These are phyloP conservation scores for Ryuthela nishihirai DNA, from an alignment of 2,888 invertebrate genomes.

Conservation along the genomic window DNA sequence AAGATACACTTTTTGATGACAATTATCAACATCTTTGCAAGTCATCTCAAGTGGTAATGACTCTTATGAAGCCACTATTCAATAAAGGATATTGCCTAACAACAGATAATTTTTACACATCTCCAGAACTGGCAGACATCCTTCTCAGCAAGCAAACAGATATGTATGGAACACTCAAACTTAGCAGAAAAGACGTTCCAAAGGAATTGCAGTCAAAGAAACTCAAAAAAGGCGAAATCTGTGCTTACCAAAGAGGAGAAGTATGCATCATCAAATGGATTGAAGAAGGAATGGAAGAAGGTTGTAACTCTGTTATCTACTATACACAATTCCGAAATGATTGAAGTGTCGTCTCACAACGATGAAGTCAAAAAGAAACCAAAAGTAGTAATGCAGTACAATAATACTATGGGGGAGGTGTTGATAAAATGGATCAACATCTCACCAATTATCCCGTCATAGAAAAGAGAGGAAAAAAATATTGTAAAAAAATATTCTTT, in stretches of 20 bases:
- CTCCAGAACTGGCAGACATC: slow-evolving; percentile 2
- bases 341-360: not conserved
- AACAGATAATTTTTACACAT: slow-evolving; percentile 24
- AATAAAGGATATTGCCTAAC: slow-evolving; percentile 24
- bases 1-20: slow-evolving; percentile 4
- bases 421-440: slow-evolving; percentile 6
- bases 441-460: slow-evolving; percentile 9
- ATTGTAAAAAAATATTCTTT: slow-evolving; percentile 9
- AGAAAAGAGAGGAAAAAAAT: slow-evolving; percentile 4
- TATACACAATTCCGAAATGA: slow-evolving; percentile 6
- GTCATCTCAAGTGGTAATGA: slow-evolving; percentile 12
- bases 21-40: slow-evolving; percentile 9
- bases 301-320: slow-evolving; percentile 6
- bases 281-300: slow-evolving; percentile 16
- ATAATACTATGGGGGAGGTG: slow-evolving; percentile 12
- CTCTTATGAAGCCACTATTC: slow-evolving; percentile 25
- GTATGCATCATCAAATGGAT: slow-evolving; percentile 9
- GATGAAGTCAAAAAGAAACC: slow-evolving; percentile 2
- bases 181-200: slow-evolving; percentile 27
- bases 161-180: slow-evolving; percentile 30
- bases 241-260: slow-evolving; percentile 16
- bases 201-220: slow-evolving; percentile 9
- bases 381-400: slow-evolving; percentile 5
- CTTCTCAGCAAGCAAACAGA: slow-evolving; percentile 19
- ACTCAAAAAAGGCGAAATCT: slow-evolving; percentile 20